Conservation (phyloP, 1,140 invertebrate species). For the Chionoecetes opilio region DNA sequence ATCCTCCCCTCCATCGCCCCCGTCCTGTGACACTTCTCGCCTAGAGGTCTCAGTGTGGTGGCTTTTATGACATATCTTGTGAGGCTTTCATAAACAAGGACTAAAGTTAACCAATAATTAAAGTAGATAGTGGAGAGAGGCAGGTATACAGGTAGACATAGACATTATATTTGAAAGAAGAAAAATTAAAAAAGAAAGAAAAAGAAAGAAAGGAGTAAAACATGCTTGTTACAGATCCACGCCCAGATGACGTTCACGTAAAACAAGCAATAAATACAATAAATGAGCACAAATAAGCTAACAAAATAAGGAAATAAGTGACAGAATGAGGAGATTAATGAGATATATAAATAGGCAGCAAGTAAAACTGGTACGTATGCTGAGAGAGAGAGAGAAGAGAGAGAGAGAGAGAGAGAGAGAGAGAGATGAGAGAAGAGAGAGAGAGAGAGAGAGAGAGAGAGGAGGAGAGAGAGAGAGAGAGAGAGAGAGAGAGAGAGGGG, state of each 20-base stretch:
- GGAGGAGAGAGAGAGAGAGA: neutral
- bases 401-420: no score
- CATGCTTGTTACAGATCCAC: neutral
- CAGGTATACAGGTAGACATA: no score
- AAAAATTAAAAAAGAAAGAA: neutral
- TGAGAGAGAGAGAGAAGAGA: no score
- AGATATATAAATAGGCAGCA: neutral
- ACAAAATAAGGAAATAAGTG: neutral
- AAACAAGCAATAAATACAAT: neutral
- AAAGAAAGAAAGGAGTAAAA: neutral
- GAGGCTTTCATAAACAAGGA: neutral
- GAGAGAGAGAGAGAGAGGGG: neutral
- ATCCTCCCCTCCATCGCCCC: no score
- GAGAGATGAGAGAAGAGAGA: neutral
- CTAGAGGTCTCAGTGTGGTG: neutral
- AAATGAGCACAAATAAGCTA: neutral
- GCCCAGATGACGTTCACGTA: neutral
- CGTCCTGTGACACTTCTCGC: neutral
- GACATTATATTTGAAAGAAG: no score
- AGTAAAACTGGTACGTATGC: neutral
- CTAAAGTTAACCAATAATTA: neutral
- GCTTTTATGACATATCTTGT: neutral
- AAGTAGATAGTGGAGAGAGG: neutral
- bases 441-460: constrained; percentile 27
- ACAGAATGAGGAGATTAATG: neutral